These are phyloP conservation scores for Enteromius afrohamiltoni DNA, from an alignment of 2,797 vertebrate species.

Conservation along the genomic window DNA sequence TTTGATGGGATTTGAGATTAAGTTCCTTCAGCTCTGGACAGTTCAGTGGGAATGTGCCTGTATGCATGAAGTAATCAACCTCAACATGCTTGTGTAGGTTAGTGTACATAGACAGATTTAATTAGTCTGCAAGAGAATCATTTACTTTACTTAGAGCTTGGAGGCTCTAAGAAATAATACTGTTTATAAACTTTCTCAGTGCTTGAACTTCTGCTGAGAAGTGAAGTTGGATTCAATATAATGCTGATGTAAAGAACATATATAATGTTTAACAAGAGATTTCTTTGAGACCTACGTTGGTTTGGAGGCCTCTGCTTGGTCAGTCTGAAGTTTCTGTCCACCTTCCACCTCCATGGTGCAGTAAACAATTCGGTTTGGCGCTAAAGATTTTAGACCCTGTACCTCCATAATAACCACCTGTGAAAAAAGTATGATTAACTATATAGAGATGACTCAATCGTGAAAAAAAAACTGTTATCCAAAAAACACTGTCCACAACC, in stretches of 20 bases:
- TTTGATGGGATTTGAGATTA: slow-evolving; percentile 38
- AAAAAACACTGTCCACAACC: not conserved
- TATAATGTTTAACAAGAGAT: not conserved
- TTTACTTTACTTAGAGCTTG: slow-evolving; percentile 1
- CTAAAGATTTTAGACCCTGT: slow-evolving; percentile 92
- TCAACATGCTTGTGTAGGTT: not conserved
- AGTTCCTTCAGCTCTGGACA: not conserved
- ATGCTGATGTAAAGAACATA: not conserved
- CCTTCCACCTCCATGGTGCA: slow-evolving; percentile 99
- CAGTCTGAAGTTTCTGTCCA: slow-evolving; percentile 95
- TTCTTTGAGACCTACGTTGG: slow-evolving; percentile 85
- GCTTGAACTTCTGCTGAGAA: not conserved
- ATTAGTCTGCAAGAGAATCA: slow-evolving; percentile 13
- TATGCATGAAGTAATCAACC: not conserved
- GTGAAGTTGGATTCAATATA: not conserved
- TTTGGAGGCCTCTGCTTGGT: slow-evolving; percentile 97
- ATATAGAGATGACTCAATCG: not conserved
- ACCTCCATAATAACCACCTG: slow-evolving; percentile 99
- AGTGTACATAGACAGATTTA: slow-evolving; percentile 19
- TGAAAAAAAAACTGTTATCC: not conserved
- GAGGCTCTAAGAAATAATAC: not conserved
- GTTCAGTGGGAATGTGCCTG: not conserved
- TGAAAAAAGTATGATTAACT: slow-evolving; percentile 31
- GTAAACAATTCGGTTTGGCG: slow-evolving; percentile 96
- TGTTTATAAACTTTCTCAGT: not conserved